Evolutionary conservation across 2,797 vertebrate species (phyloP), one percentile per base, ranked within the genome.

Genomic region (Acrocephalus scirpaceus): DNA sequence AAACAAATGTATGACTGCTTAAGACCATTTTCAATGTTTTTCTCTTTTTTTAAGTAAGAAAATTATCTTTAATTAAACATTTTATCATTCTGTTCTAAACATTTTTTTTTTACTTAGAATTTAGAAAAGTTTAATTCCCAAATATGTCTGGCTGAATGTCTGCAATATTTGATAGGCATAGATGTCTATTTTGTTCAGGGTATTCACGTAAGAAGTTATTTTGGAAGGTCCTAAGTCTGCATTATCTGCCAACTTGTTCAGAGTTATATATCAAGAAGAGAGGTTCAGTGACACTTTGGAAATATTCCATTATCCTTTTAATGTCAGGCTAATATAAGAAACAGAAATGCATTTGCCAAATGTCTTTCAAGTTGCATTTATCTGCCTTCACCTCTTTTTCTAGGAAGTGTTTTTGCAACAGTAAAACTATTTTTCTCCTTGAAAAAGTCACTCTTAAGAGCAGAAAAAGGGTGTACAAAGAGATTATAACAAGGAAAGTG

Each of bases 321-420:
- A 84, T 5, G 8, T 38, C 62, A 78, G 54, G 21, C n/a, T 93
- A 82, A 81, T 72, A 60, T 87, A 85, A 85, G 93, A 93, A 92
- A 56, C n/a, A 93, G 62, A 87, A 94, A 82, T 53, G 50, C 32
- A 70, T 90, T 95, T 95, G 27, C 77, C 64, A 82, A 70, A 30
- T 86, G 48, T 76, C 84, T 90, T 81, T 94, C 86, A 93, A 88
- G 56, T 30, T 86, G 34, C 40, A 19, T 95, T 92, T 88, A 75
- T 76, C 88, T 91, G 26, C 19, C 51, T 70, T 88, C 75, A 53
- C 18, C 19, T 82, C 38, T 67, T 56, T 61, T 84, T 80, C 38
- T 48, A 60, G n/a, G 66, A 93, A 72, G 44, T 6, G 4, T 85
- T 94, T 91, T 70, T 87, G 77, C n/a, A 66, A 54, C 8, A 51